A percentile compares a stretch with the other conserved stretches of the same genome.
Conservation (phyloP, 2,888 invertebrate species). For the Plebejus anna region DNA sequence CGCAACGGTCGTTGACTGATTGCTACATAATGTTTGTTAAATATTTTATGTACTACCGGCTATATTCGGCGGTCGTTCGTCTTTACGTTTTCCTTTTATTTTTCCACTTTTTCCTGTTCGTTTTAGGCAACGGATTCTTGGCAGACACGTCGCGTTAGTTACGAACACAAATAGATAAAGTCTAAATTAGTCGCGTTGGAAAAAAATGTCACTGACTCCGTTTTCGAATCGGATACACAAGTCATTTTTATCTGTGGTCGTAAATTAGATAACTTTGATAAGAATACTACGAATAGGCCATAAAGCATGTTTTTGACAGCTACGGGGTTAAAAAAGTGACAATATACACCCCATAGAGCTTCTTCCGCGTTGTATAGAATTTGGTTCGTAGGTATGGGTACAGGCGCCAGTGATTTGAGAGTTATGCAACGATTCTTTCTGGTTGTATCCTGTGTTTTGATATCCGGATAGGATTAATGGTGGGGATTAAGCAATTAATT, state of each 20-base stretch:
- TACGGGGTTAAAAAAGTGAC: neutral
- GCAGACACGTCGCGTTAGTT: neutral
- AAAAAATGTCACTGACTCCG: slow-evolving; percentile 7
- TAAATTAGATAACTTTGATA: slow-evolving; percentile 8
- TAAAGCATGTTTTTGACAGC: neutral
- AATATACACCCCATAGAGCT: neutral
- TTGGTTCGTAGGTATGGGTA: neutral
- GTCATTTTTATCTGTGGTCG: neutral
- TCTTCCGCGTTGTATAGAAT: neutral
- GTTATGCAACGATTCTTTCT: slow-evolving; percentile 1
- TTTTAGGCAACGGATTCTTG: neutral
- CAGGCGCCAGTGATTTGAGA: neutral
- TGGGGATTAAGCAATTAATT: neutral
- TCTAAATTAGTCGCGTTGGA: neutral
- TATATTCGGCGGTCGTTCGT: slow-evolving; percentile 20
- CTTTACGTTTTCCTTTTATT: neutral
- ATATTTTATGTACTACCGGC: slow-evolving; percentile 12
- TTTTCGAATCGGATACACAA: neutral
- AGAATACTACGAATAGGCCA: neutral
- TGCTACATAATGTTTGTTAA: slow-evolving; percentile 32
- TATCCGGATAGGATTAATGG: neutral
- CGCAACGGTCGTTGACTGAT: slow-evolving; percentile 38
- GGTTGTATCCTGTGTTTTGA: neutral
- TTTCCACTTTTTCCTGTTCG: neutral
- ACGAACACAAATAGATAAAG: neutral